A percentile compares a stretch with the other conserved stretches of the same genome.
Evolutionary conservation across 2,888 invertebrate species (phyloP).

Genomic region (Heliconius sara): DNA sequence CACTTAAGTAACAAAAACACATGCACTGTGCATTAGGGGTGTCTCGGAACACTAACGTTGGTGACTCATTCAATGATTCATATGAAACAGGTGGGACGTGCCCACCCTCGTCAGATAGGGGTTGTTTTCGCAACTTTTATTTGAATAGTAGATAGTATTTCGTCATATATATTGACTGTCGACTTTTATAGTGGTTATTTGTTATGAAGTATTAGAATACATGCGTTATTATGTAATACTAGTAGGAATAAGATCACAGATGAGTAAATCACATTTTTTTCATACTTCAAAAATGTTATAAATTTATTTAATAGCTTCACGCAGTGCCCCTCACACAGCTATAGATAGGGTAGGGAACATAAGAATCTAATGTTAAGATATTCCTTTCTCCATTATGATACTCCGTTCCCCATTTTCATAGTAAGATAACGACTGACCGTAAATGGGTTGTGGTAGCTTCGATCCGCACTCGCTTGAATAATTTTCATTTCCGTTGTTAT

Average conservation of each 20-base stretch:
- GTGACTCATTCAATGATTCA: slow-evolving; percentile 24
- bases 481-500: no score
- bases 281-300: no score
- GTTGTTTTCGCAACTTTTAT: neutral
- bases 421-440: no score
- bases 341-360: neutral
- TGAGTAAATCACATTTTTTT: no score
- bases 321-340: no score
- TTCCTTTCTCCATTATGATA: no score
- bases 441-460: no score
- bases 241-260: no score
- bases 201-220: neutral
- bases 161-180: neutral
- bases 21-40: slow-evolving; percentile 14
- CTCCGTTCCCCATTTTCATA: no score
- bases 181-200: neutral
- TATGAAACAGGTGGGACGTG: neutral
- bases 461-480: no score
- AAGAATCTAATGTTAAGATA: neutral
- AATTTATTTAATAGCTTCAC: no score
- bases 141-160: neutral
- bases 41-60: slow-evolving; percentile 6
- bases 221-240: no score
- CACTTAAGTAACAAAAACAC: slow-evolving; percentile 15
- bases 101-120: slow-evolving; percentile 4